Percentiles rank a stretch among this genome's conserved stretches.
Conservation (phyloP, 2,113 vertebrate species). For the Rhegmatorhina hoffmannsi region DNA sequence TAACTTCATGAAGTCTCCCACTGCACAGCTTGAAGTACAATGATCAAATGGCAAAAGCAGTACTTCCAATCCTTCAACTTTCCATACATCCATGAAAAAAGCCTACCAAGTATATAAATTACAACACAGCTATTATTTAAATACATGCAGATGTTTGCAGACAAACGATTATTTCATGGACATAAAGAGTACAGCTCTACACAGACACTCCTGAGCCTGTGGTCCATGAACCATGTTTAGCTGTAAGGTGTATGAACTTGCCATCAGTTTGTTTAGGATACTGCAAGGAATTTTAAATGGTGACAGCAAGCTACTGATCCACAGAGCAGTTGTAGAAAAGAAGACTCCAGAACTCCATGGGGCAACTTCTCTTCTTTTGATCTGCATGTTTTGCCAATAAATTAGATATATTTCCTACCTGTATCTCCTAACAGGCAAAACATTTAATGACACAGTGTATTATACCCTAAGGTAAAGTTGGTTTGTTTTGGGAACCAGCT, state of each 20-base stretch:
- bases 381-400: background rate
- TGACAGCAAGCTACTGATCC: background rate
- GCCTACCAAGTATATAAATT: background rate
- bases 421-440: background rate
- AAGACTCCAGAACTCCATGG: background rate
- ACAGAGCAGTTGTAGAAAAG: background rate
- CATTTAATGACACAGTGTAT: background rate
- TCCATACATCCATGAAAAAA: background rate
- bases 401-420: background rate
- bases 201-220: rapidly evolving
- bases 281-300: background rate
- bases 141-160: background rate
- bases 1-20: background rate
- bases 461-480: background rate
- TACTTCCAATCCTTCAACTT: background rate
- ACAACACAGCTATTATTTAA: background rate
- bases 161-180: background rate
- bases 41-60: background rate
- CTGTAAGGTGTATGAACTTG: background rate
- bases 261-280: background rate
- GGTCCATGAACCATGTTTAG: background rate
- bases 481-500: background rate
- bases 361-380: background rate
- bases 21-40: background rate
- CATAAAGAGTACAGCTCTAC: background rate